These are phyloP conservation scores for Ferrisia virgata DNA, from an alignment of 2,888 invertebrate species.

Conservation along the genomic window DNA sequence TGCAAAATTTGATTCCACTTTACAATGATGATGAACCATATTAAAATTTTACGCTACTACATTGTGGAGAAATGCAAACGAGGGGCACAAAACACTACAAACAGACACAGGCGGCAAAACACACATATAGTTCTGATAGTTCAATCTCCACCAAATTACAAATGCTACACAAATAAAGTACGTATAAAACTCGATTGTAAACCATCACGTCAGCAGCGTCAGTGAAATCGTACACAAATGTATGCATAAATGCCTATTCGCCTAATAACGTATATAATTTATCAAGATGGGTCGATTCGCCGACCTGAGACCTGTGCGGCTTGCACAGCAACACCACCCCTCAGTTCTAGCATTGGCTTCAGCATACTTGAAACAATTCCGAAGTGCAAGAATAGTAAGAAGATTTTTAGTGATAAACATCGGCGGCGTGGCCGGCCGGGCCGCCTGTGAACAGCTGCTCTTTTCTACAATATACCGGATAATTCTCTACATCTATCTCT, in stretches of 20 bases:
- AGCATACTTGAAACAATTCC: not conserved
- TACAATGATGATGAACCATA: too few relatives aligned
- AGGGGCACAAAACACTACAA: too few relatives aligned
- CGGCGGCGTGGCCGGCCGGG: not conserved
- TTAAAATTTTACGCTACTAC: too few relatives aligned
- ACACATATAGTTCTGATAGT: too few relatives aligned
- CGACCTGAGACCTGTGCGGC: not conserved
- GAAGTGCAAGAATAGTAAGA: not conserved
- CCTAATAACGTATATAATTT: not conserved
- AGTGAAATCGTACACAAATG: not conserved
- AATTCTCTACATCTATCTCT: not conserved
- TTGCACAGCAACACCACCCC: not conserved
- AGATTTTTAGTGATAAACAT: constrained; percentile 9
- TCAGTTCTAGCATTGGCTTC: too few relatives aligned
- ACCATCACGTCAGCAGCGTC: not conserved
- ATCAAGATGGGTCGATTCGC: not conserved
- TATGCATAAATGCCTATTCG: not conserved
- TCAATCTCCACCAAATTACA: too few relatives aligned
- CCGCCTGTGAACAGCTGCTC: not conserved
- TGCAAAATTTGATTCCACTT: too few relatives aligned
- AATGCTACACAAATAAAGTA: not conserved
- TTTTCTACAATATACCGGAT: not conserved
- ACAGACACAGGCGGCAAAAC: too few relatives aligned
- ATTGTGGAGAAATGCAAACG: too few relatives aligned
- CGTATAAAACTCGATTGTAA: not conserved